Evolutionary conservation across 2,113 vertebrate species (phyloP), one percentile per base, ranked within the genome.

Genomic region (Oryzias curvinotus): DNA sequence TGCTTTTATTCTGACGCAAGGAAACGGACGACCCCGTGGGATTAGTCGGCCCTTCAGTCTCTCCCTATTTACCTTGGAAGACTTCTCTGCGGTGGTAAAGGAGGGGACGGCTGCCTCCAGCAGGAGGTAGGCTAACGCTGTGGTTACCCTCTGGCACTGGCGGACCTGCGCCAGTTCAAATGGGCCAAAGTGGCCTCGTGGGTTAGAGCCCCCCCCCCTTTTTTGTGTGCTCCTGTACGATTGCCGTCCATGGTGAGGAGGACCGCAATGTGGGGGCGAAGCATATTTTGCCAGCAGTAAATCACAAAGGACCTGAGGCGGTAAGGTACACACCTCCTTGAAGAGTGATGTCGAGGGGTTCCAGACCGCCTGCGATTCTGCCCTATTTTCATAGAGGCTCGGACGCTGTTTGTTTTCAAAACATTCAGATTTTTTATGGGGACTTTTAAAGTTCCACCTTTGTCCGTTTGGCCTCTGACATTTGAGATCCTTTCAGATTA

Each of bases 321-420:
- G 67, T 62, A 72, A 77, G 77, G 84, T 77, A 75, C 68, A 77
- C 75, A 80, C 83, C 78, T 84, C 73, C 77, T 78, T 58, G 60
- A 81, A 77, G 81, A 80, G 63, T 65, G 62, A 70, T 63, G 76
- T 76, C 60, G 80, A 71, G 78, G 72, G 88, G 71, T 78, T 78
- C 82, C 85, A 58, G 82, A 75, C 86, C 83, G 85, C 85, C 80
- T 80, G 52, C 69, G 66, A 79, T 77, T 79, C 77, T 71, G 72
- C 82, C 21, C 78, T 88, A 84, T 89, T 87, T 89, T 87, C 85
- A 85, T 85, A 85, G 80, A 71, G 41, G 77, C 85, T 81, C 82
- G 52, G 78, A 77, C 69, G 77, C 81, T 93, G 93, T 95, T 97
- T 95, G 93, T 95, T 95, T 93, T 94, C 92, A 94, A 97, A 96